A percentile compares a stretch with the other conserved stretches of the same genome.
Conservation (phyloP, 2,888 invertebrate genomes). For the Disparrhopalites patrizii region DNA sequence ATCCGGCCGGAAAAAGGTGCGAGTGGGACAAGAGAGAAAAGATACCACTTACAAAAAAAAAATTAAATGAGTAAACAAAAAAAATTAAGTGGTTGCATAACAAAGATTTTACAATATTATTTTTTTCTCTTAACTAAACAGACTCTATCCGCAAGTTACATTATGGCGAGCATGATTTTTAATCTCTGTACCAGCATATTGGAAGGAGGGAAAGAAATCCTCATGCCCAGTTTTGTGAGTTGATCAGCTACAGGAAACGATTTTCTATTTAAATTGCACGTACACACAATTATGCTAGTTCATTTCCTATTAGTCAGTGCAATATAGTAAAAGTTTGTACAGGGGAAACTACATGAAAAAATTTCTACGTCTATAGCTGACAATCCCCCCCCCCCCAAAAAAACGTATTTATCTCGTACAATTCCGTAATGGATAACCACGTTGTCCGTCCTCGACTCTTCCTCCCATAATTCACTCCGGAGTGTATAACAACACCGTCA, state of each 20-base stretch:
- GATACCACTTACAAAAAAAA: too few relatives aligned
- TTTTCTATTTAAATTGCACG: conserved; percentile 9
- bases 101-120: conserved; percentile 1
- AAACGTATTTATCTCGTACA: too few relatives aligned
- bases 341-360: background rate
- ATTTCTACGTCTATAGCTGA: background rate
- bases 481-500: too few relatives aligned
- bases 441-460: background rate
- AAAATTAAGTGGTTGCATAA: background rate
- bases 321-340: background rate
- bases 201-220: too few relatives aligned
- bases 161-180: too few relatives aligned
- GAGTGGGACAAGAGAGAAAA: too few relatives aligned
- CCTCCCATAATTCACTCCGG: background rate
- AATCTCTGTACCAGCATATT: too few relatives aligned
- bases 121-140: background rate
- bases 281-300: conserved; percentile 3
- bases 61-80: too few relatives aligned
- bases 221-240: background rate
- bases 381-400: background rate
- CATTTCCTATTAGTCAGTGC: conserved; percentile 6
- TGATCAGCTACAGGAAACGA: background rate
- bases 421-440: too few relatives aligned
- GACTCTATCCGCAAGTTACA: too few relatives aligned
- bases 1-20: too few relatives aligned